Base-by-base conservation (phyloP, 1,140 invertebrate genomes). In the Oncopodura yosiiana region DNA sequence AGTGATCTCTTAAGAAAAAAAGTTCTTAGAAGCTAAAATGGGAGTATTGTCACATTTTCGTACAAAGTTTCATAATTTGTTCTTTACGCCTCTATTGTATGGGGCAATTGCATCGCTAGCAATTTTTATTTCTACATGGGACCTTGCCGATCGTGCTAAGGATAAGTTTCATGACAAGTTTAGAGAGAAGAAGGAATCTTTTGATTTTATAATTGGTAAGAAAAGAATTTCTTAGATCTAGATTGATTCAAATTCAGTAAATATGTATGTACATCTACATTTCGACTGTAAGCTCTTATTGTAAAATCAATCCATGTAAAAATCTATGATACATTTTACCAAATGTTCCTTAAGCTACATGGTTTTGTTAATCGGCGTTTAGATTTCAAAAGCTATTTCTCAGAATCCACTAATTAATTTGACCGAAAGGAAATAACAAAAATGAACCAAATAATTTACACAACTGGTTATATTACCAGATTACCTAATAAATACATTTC, bases 41-140 rank as follows among this genome's bases (percentile, higher is more conserved):
- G 57, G 57, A 11, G 34, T 59, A 16, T 29, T 59, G 23, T 59
- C 57, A 0, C 44, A 53, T 45, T 49, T 58, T 29, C 56, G 51
- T 1, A 21, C 27, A 1, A 44, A 38, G 42, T 58, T 58, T 30
- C 44, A 52, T 21, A 58, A 58, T 44, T 34, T 53, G 43, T 58
- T 58, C 38, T 58, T 58, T 32, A 53, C 50, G 14, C 42, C 34
- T 2, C 44, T 58, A 18, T 27, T 58, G 3, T 58, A 53, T 43
- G 56, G 56, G 21, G 48, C 49, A 14, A 46, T 58, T 18, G 56
- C 56, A 8, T 53, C 50, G 24, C 19, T 58, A 23, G 56, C 56
- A 8, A 36, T 58, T 9, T 58, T 58, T 23, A 27, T 58, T 12
- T n/a, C 50, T n/a, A 45, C 50, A 0, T 58, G 56, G 56, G 56